A percentile compares a stretch with the other conserved stretches of the same genome.
Evolutionary conservation across 1,140 invertebrate genomes (phyloP).

Genomic region (Drosophila pseudoobscura): DNA sequence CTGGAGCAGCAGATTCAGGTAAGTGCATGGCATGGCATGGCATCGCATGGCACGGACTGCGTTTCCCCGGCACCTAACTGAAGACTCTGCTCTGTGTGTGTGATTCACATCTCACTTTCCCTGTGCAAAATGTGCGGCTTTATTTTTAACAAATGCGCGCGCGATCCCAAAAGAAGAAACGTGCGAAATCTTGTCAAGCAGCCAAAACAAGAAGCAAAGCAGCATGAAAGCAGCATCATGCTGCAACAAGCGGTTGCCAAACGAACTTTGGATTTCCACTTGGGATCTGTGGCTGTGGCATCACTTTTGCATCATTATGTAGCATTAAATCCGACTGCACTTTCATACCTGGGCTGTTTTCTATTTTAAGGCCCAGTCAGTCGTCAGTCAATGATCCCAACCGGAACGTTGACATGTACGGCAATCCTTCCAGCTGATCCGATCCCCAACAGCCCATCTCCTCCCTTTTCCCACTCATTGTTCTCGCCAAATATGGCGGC

Average conservation of each 20-base stretch:
- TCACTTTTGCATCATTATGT: conserved; percentile 49
- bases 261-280: conserved; percentile 50
- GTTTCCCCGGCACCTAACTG: too few species aligned
- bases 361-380: conserved; percentile 54
- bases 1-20: conserved; percentile 87
- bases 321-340: conserved; percentile 45
- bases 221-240: conserved; percentile 34
- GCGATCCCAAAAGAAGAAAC: conserved; percentile 23
- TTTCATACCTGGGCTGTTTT: conserved; percentile 32
- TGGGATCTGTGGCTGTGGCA: conserved; percentile 11
- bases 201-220: conserved; percentile 41
- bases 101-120: conserved; percentile 32
- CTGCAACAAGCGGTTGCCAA: conserved; percentile 43
- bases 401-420: conserved; percentile 37
- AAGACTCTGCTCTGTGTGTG: neutral
- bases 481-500: conserved; percentile 44
- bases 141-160: conserved; percentile 51
- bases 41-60: too few species aligned
- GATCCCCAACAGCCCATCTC: neutral
- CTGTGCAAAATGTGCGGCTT: conserved; percentile 10
- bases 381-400: conserved; percentile 57
- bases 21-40: conserved; percentile 49
- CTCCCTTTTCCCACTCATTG: too few species aligned
- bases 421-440: conserved; percentile 33
- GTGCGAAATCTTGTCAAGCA: conserved; percentile 46